Evolutionary conservation across 2,888 invertebrate species (phyloP), one percentile per base, ranked within the genome.

Genomic region (Zhuqinia jingwanae): DNA sequence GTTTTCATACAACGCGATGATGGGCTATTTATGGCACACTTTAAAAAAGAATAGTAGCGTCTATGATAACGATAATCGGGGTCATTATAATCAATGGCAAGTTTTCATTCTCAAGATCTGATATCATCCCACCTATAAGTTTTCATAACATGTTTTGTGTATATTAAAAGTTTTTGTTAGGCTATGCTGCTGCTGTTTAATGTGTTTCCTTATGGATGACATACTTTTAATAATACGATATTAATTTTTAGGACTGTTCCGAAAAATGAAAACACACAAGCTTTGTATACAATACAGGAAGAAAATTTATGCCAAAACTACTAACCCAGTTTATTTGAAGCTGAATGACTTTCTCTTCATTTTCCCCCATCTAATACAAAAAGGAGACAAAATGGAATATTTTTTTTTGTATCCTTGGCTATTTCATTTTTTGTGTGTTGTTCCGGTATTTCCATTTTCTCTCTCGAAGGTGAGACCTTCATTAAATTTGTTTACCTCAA

Each of bases 51-150:
- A 68, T 68, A 80, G 25, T 60, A 8, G 8, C 36, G 63, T 47
- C 45, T 63, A 68, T 68, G 68, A 53, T 80, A 68, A 80, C 42
- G 80, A 36, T 80, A 63, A 80, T 80, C 80, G 45, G 50, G 30
- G 53, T 80, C 80, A 80, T 80, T 50, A 68, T 80, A 78, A 70
- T 45, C 45, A n/a, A 63, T 63, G 68, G 68, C 80, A 36, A 68
- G 47, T 63, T 53, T 36, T 68, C 80, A 68, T 80, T 80, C 68
- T 53, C 22, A 25, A n/a, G 63, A 30, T 30, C 73, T 75, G 50
- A 47, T 27, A n/a, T n/a, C n/a, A n/a, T n/a, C n/a, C n/a, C n/a
- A n/a, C n/a, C n/a, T n/a, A n/a, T n/a, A n/a, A n/a, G n/a, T n/a
- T n/a, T n/a, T n/a, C n/a, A n/a, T n/a, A n/a, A n/a, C n/a, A n/a